Percentiles rank a stretch among this genome's conserved stretches.
Evolutionary conservation across 2,797 vertebrate species (phyloP).

Genomic region (Glyptemys insculpta): DNA sequence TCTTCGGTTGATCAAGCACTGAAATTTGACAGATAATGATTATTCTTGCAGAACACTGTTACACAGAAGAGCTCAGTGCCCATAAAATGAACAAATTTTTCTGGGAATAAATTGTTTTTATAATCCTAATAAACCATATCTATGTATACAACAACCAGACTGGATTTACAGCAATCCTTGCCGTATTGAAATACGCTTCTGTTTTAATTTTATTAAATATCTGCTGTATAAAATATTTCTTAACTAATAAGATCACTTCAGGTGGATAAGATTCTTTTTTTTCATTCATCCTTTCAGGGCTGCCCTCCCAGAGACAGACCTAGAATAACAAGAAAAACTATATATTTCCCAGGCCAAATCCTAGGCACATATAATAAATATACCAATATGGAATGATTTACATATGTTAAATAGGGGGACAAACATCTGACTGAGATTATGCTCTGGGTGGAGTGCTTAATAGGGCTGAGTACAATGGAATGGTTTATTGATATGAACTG

Average conservation of each 20-base stretch:
- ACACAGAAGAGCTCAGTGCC: not conserved
- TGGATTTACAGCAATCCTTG: not conserved
- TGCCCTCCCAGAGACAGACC: not conserved
- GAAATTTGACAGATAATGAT: not conserved
- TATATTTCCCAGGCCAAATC: not conserved
- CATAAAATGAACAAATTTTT: not conserved
- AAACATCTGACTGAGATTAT: not conserved
- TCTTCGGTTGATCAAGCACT: not conserved
- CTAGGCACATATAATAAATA: not conserved
- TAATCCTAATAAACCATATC: not conserved
- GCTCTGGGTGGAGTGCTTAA: not conserved
- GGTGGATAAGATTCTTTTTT: not conserved
- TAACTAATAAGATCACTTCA: not conserved
- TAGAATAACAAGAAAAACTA: not conserved
- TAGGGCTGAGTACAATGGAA: not conserved
- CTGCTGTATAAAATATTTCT: not conserved
- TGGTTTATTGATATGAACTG: not conserved
- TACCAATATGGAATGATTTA: not conserved
- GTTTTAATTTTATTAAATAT: not conserved
- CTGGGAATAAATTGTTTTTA: not conserved
- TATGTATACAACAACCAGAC: not conserved
- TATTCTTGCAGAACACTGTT: not conserved
- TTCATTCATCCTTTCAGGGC: not conserved
- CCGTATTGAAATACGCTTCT: not conserved
- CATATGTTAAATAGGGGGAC: not conserved